Conservation (phyloP, 2,797 vertebrate genomes). For the Leptodactylus fallax region DNA sequence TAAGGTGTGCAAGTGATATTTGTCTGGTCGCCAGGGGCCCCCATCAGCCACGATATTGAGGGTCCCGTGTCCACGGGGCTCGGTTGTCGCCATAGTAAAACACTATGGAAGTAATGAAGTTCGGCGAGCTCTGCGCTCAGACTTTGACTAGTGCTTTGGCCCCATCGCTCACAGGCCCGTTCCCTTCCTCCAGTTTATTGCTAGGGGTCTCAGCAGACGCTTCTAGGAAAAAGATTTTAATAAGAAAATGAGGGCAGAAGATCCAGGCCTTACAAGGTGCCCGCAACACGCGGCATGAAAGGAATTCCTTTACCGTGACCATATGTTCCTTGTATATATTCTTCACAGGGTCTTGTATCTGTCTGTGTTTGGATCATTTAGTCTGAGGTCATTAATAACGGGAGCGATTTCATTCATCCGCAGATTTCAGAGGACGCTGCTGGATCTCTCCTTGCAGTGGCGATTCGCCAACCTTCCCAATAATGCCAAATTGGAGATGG, state of each 20-base stretch:
- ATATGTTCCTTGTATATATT: background rate
- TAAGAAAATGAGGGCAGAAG: background rate
- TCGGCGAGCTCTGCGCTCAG: no score
- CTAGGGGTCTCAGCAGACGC: background rate
- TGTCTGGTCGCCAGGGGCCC: no score
- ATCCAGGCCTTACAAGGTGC: background rate
- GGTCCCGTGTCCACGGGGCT: no score
- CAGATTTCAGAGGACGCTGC: conserved; percentile 93
- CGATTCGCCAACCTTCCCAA: conserved; percentile 95
- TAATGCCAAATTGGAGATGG: conserved; percentile 97
- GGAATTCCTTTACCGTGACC: background rate
- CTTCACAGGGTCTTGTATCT: background rate
- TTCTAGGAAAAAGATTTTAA: background rate
- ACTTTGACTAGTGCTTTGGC: no score
- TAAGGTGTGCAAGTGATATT: no score
- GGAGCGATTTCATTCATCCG: conserved; percentile 45
- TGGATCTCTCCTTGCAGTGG: conserved; percentile 92
- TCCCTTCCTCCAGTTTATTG: no score
- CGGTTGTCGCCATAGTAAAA: no score
- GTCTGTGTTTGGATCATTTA: background rate
- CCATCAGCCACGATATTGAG: no score
- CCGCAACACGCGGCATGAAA: background rate
- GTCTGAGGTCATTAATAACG: background rate
- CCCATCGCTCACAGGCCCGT: no score
- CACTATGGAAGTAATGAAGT: no score